Conservation (phyloP, 2,113 vertebrate species). For the Erythrocebus patas region DNA sequence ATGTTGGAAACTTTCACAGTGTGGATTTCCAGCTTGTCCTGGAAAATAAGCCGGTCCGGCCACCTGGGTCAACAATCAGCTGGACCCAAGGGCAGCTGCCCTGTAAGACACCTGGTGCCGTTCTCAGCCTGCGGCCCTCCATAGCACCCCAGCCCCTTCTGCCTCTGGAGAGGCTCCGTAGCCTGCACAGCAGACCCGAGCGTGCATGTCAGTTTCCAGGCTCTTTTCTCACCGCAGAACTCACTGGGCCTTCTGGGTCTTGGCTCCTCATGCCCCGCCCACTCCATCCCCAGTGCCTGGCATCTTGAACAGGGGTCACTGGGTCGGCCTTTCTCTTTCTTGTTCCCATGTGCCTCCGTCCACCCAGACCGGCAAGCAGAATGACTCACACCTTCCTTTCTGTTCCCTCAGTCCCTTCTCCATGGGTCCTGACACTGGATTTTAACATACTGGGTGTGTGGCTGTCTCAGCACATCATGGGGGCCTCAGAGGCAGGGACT, state of each 20-base stretch:
- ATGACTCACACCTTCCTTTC: not conserved
- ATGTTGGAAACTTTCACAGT: not conserved
- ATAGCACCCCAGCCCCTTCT: not conserved
- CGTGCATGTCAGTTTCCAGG: accelerated
- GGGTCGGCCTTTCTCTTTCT: not conserved
- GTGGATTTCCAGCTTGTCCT: not conserved
- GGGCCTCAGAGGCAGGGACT: not conserved
- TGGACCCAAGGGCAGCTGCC: accelerated
- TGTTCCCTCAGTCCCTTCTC: not conserved
- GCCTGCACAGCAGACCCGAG: accelerated
- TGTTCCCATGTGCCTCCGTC: not conserved
- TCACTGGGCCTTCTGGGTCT: not conserved
- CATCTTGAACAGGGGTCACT: accelerated
- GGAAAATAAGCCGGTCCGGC: not conserved
- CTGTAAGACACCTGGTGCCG: accelerated
- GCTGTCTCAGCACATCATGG: not conserved
- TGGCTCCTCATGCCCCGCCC: accelerated
- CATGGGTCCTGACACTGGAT: not conserved
- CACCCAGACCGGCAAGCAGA: not conserved
- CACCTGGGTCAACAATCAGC: not conserved
- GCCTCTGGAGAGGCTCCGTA: not conserved
- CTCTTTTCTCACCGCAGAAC: not conserved
- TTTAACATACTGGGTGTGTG: not conserved
- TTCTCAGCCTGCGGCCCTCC: not conserved
- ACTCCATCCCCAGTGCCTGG: not conserved